Percentiles rank a stretch among this genome's conserved stretches.
phyloP scores from a whole-genome alignment of 1,140 invertebrate species.

The Drosophila cardini region DNA sequence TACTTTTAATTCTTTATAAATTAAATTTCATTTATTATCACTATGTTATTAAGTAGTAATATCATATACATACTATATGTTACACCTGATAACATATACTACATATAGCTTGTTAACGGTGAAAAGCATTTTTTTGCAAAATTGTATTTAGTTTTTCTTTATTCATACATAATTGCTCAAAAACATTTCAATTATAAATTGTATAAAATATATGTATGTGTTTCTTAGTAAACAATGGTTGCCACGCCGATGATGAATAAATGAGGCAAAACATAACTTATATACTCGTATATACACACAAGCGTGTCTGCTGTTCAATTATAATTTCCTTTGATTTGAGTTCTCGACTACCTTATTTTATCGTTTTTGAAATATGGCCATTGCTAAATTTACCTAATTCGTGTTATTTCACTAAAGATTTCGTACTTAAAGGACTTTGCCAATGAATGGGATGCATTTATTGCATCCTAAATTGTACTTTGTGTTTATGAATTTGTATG shows the following conservation, averaged over 20 bases:
- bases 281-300: slow-evolving; percentile 7
- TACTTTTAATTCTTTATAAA: slow-evolving; percentile 32
- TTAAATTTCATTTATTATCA: slow-evolving; percentile 52
- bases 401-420: no score
- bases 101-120: slow-evolving; percentile 50
- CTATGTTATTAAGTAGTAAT: slow-evolving; percentile 51
- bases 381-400: no score
- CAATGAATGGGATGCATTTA: no score
- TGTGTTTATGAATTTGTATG: no score
- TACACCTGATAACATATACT: slow-evolving; percentile 26
- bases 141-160: slow-evolving; percentile 50
- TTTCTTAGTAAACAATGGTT: slow-evolving; percentile 54
- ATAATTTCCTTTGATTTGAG: neutral
- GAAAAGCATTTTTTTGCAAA: slow-evolving; percentile 50
- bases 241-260: slow-evolving; percentile 55
- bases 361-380: no score
- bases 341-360: neutral
- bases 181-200: slow-evolving; percentile 59
- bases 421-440: no score
- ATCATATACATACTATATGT: slow-evolving; percentile 18
- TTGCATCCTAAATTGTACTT: no score
- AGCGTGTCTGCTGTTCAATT: neutral
- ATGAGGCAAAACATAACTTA: slow-evolving; percentile 51
- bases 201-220: slow-evolving; percentile 54
- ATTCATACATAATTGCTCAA: slow-evolving; percentile 55